Evolutionary conservation across 2,888 invertebrate species (phyloP).

Genomic region (Belgica antarctica): DNA sequence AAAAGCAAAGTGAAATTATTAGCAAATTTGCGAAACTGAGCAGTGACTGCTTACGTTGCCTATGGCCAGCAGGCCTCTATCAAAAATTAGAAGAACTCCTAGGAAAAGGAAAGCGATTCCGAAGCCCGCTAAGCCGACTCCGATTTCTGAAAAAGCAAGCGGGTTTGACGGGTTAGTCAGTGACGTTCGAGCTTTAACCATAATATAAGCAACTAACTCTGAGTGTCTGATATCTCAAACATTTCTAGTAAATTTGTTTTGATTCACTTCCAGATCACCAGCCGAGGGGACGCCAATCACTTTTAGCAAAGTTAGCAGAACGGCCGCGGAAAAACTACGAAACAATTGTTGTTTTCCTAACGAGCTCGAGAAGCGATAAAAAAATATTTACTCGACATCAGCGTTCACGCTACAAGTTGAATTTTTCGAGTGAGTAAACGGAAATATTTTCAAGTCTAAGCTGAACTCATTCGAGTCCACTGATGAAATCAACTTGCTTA

Average conservation of each 20-base stretch:
- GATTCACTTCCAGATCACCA: neutral
- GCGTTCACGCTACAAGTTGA: no score
- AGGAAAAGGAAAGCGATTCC: conserved; percentile 93
- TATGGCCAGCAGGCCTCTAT: conserved; percentile 95
- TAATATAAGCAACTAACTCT: neutral
- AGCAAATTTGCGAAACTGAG: no score
- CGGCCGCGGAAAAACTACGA: no score
- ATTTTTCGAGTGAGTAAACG: no score
- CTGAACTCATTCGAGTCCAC: no score
- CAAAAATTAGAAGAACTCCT: conserved; percentile 89
- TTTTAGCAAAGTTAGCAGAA: no score
- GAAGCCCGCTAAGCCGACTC: conserved; percentile 94
- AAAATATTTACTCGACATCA: no score
- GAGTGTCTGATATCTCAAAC: conserved; percentile 19
- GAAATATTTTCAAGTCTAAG: no score
- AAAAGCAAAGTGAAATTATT: conserved; percentile 54
- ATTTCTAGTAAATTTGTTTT: conserved; percentile 4
- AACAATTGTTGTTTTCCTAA: no score
- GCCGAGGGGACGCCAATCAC: no score
- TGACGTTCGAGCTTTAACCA: neutral
- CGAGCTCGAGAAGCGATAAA: no score
- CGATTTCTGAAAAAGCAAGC: conserved; percentile 75
- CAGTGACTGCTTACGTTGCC: conserved; percentile 84
- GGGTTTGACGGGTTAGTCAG: neutral
- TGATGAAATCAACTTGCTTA: no score